Evolutionary conservation across 2,797 vertebrate genomes (phyloP).

Genomic region (Pangasius sanitwongsei): DNA sequence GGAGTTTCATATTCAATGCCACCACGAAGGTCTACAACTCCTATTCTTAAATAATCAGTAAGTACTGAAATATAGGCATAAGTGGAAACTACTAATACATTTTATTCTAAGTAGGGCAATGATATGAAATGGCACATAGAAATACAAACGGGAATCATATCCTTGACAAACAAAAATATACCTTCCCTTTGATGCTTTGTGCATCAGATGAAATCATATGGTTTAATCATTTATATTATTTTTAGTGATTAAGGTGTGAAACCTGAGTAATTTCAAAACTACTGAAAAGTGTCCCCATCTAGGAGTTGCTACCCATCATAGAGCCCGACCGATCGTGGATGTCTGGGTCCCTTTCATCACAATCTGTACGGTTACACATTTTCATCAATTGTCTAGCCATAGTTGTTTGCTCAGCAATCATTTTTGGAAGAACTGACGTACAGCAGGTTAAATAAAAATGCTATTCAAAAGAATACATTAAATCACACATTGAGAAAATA

Average conservation of each 20-base stretch:
- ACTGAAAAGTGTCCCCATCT: constrained; percentile 36
- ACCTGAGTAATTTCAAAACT: constrained; percentile 58
- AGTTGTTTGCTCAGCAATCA: constrained; percentile 45
- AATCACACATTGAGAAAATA: constrained; percentile 50
- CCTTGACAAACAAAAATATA: constrained; percentile 49
- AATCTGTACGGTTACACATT: constrained; percentile 30
- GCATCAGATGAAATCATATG: constrained; percentile 61
- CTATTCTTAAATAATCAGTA: constrained; percentile 53
- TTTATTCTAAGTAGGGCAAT: constrained; percentile 52
- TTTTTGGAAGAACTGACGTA: constrained; percentile 38
- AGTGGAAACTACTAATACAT: constrained; percentile 59
- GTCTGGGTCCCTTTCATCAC: constrained; percentile 25
- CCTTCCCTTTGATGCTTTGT: constrained; percentile 59
- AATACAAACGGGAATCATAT: constrained; percentile 54
- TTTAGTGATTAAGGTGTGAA: constrained; percentile 56
- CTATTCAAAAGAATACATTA: constrained; percentile 52
- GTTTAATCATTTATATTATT: constrained; percentile 48
- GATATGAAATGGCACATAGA: constrained; percentile 66
- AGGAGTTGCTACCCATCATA: constrained; percentile 51
- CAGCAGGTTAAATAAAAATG: constrained; percentile 49
- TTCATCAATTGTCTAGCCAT: constrained; percentile 1
- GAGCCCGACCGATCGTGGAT: constrained; percentile 59
- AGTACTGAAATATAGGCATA: constrained; percentile 56
- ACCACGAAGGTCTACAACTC: constrained; percentile 56
- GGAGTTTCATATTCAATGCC: constrained; percentile 53